Percentiles rank a stretch among this genome's conserved stretches.
Conservation (phyloP, 2,888 invertebrate genomes). For the Lutraria lutraria region DNA sequence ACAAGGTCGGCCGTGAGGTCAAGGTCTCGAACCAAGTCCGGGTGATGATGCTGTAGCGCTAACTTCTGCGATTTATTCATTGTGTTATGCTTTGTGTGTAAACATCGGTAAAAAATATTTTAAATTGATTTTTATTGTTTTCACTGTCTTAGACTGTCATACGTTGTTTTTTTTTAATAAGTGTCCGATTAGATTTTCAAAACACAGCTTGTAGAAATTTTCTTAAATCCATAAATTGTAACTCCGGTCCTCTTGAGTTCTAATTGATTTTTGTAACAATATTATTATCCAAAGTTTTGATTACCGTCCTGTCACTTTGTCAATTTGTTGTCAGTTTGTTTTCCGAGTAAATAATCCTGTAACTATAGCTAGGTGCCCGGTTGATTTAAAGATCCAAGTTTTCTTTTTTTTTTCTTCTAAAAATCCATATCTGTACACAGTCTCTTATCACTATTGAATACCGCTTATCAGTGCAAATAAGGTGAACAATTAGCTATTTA, state of each 20-base stretch:
- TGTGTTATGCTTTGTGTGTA: neutral
- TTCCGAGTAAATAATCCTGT: neutral
- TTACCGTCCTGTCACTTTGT: no score
- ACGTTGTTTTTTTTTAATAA: neutral
- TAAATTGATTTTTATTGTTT: neutral
- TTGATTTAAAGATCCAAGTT: neutral
- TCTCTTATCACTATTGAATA: neutral
- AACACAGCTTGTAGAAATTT: no score
- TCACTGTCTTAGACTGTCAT: neutral
- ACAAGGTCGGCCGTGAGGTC: slow-evolving; percentile 68
- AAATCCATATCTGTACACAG: neutral
- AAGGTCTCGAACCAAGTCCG: slow-evolving; percentile 68
- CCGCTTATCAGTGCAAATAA: neutral
- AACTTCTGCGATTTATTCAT: slow-evolving; percentile 71
- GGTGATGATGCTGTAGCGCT: slow-evolving; percentile 64
- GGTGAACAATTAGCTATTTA: neutral
- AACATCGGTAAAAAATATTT: slow-evolving; percentile 4
- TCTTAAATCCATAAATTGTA: no score
- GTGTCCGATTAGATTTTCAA: no score
- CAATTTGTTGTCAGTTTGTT: no score
- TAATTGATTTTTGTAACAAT: no score
- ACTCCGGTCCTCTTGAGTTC: no score
- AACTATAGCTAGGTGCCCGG: neutral
- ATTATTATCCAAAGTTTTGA: no score
- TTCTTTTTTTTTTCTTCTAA: neutral